Percentiles rank a stretch among this genome's conserved stretches.
These are phyloP conservation scores for Dolichallabes microphthalmus DNA, from an alignment of 2,113 vertebrate species.

Conservation along the genomic window DNA sequence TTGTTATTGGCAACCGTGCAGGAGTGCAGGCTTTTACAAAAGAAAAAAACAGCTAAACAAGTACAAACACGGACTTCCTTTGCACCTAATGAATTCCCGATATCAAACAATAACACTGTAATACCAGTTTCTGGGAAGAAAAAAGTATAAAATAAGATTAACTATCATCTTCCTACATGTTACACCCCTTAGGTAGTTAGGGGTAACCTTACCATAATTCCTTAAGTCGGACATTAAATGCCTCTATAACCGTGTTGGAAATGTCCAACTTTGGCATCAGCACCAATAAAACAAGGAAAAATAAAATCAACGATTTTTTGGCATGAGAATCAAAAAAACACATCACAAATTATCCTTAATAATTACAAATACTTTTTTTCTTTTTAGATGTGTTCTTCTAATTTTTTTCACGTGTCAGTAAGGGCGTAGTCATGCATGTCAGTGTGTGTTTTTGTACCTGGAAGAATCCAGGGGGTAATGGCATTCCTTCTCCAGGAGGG, in stretches of 20 bases:
- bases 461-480: slow-evolving; percentile 96
- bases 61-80: slow-evolving; percentile 31
- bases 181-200: not conserved
- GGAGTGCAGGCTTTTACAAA: slow-evolving; percentile 16
- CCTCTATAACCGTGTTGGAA: not conserved
- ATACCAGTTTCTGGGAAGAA: slow-evolving; percentile 24
- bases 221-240: not conserved
- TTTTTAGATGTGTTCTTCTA: not conserved
- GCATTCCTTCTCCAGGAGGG: slow-evolving; percentile 96
- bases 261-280: not conserved
- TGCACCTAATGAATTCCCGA: slow-evolving; percentile 22
- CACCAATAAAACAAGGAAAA: not conserved
- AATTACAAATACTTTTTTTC: not conserved
- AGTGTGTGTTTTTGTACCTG: slow-evolving; percentile 74
- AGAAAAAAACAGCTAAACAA: slow-evolving; percentile 25
- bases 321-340: not conserved
- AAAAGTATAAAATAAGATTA: slow-evolving; percentile 6
- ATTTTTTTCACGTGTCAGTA: not conserved
- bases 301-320: not conserved
- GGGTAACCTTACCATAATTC: not conserved
- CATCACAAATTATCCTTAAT: not conserved
- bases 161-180: not conserved
- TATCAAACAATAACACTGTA: slow-evolving; percentile 2
- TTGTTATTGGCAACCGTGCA: slow-evolving; percentile 31
- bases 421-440: not conserved